Base-by-base conservation (phyloP, 1,140 invertebrate genomes). In the Pteromalus puparum region DNA sequence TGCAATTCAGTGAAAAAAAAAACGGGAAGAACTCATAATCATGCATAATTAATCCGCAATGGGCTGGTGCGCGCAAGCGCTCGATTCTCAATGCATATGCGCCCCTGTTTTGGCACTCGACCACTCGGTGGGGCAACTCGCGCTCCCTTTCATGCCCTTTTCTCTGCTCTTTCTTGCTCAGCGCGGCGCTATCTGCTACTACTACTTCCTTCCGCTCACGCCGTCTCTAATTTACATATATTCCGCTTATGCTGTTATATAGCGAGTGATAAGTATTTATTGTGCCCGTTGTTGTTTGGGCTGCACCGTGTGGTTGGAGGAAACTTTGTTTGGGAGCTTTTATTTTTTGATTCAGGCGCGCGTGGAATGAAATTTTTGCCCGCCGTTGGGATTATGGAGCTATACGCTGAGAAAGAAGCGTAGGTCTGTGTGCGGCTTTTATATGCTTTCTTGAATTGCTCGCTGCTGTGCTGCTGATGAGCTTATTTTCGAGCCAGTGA, bases 31-130 rank as follows among this genome's bases (percentile, higher is more conserved):
- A 67, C 61, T 61, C 73, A 21, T 81, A 77, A 81, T 85, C 38
- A 70, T 61, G 53, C 65, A 81, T 81, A 85, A 85, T 85, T 85
- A 81, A 85, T 85, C 65, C 28, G 67, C 42, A 30, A 34, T 42
- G 72, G 18, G 28, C 34, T 28, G 24, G 34, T 24, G 28, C 15
- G n/a, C 53, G 0, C 13, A 18, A 2, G 4, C 61, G 4, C 61
- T 77, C 24, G 82, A 82, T 70, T 48, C 38, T 34, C 53, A 42
- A 79, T 83, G 82, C 68, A 84, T 84, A 84, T 84, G 48, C 46
- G 67, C 38, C 21, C 61, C 82, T 70, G 26, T 83, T 83, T 83
- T 78, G 75, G 26, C 61, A 78, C 82, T 67, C 12, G 28, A 42
- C 30, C 30, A 5, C 30, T 2, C 34, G 18, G 12, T 13, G 18